These are phyloP conservation scores for Glaucopsyche alexis DNA, from an alignment of 2,888 invertebrate species.

Conservation along the genomic window DNA sequence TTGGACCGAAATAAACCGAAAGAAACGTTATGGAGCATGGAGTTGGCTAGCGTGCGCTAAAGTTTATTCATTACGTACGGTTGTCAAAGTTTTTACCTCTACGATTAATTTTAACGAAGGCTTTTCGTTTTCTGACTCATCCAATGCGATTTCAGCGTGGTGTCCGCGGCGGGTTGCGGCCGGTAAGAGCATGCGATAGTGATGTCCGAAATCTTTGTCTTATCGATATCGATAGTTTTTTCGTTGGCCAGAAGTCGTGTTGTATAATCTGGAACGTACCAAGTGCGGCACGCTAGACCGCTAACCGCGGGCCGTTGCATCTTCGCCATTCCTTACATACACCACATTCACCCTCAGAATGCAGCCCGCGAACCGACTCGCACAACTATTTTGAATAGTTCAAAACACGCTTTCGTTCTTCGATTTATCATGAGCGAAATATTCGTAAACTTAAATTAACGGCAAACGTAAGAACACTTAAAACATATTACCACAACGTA, in stretches of 20 bases:
- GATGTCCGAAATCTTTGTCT: not conserved
- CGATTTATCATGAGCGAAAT: slow-evolving; percentile 36
- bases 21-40: slow-evolving; percentile 74
- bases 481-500: slow-evolving; percentile 26
- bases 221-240: slow-evolving; percentile 16
- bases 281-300: slow-evolving; percentile 53
- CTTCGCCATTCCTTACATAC: slow-evolving; percentile 68
- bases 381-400: slow-evolving; percentile 70
- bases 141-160: slow-evolving; percentile 70
- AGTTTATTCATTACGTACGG: slow-evolving; percentile 49
- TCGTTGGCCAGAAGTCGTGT: slow-evolving; percentile 9
- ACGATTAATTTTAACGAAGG: slow-evolving; percentile 55
- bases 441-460: slow-evolving; percentile 30
- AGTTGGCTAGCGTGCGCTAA: slow-evolving; percentile 69
- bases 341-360: slow-evolving; percentile 71
- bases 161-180: slow-evolving; percentile 59
- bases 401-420: slow-evolving; percentile 50
- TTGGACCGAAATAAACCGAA: slow-evolving; percentile 74
- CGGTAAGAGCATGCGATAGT: slow-evolving; percentile 53
- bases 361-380: slow-evolving; percentile 64
- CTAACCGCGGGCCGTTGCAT: slow-evolving; percentile 53
- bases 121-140: slow-evolving; percentile 74
- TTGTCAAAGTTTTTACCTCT: slow-evolving; percentile 43
- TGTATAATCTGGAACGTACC: slow-evolving; percentile 20
- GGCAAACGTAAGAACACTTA: slow-evolving; percentile 26